Conservation (phyloP, 2,797 vertebrate species). For the Parauchenoglanis punctatus region DNA sequence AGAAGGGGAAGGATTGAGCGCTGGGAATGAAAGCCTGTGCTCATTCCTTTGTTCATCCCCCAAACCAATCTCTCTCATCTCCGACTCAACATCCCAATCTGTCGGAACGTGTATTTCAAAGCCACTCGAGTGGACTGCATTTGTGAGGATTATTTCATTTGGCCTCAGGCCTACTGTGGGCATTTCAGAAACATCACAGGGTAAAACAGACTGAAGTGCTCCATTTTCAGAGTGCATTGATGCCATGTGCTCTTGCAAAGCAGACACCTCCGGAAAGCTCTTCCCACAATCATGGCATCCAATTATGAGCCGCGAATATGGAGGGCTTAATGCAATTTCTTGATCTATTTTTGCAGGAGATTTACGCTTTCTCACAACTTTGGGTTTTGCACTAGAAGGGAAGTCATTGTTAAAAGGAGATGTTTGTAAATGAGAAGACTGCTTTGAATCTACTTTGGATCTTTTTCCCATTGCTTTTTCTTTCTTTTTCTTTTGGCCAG, state of each 20-base stretch:
- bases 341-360: conserved; percentile 68
- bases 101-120: conserved; percentile 66
- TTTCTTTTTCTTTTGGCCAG: conserved; percentile 48
- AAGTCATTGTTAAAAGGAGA: conserved; percentile 54
- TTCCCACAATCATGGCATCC: conserved; percentile 78
- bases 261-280: conserved; percentile 72
- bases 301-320: conserved; percentile 69
- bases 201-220: conserved; percentile 60
- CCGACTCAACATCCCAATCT: conserved; percentile 77
- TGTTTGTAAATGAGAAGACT: conserved; percentile 63
- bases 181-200: conserved; percentile 20
- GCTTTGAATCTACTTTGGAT: conserved; percentile 65
- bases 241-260: conserved; percentile 76
- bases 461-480: conserved; percentile 50
- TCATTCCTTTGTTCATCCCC: conserved; percentile 65
- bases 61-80: conserved; percentile 68
- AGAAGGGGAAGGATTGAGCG: conserved; percentile 77
- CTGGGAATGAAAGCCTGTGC: conserved; percentile 74
- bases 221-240: conserved; percentile 72
- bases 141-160: conserved; percentile 49
- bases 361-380: conserved; percentile 75
- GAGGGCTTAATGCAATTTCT: conserved; percentile 73
- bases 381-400: conserved; percentile 60
- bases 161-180: conserved; percentile 58
- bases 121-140: conserved; percentile 33